A percentile compares a stretch with the other conserved stretches of the same genome.
Evolutionary conservation across 2,113 vertebrate genomes (phyloP).

Genomic region (Coturnix japonica): DNA sequence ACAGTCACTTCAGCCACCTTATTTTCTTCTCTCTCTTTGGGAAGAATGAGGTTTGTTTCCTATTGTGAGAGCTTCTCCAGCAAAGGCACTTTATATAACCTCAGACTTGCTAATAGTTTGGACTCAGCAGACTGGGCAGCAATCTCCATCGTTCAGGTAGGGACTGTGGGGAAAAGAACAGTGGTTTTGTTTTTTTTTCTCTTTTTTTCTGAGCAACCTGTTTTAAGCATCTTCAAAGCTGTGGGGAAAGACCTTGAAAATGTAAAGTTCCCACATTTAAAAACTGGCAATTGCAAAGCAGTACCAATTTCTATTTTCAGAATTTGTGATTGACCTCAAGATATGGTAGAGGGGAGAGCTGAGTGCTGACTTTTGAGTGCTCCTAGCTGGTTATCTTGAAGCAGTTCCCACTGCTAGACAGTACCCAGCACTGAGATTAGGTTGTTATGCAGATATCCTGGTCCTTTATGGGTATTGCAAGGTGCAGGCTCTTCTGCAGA

Average conservation of each 20-base stretch:
- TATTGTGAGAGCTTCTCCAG: neutral
- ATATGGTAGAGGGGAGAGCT: neutral
- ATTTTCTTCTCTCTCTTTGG: conserved; percentile 12
- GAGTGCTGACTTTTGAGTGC: neutral
- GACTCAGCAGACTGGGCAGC: neutral
- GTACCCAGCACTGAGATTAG: neutral
- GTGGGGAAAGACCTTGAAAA: neutral
- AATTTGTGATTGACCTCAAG: neutral
- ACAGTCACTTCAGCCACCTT: neutral
- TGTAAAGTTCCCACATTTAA: neutral
- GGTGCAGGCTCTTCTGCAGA: neutral
- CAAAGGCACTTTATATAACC: neutral
- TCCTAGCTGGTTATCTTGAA: neutral
- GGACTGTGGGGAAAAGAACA: neutral
- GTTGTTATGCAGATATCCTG: neutral
- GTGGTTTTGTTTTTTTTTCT: neutral
- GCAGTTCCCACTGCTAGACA: neutral
- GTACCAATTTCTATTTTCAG: neutral
- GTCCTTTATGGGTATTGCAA: neutral
- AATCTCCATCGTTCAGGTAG: neutral
- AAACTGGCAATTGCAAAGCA: neutral
- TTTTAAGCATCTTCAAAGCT: neutral
- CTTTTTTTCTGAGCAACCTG: neutral
- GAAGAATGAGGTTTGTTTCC: neutral
- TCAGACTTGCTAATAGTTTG: neutral